A percentile compares a stretch with the other conserved stretches of the same genome.
Conservation (phyloP, 2,888 invertebrate species). For the Lepidocyrtinus sp. region DNA sequence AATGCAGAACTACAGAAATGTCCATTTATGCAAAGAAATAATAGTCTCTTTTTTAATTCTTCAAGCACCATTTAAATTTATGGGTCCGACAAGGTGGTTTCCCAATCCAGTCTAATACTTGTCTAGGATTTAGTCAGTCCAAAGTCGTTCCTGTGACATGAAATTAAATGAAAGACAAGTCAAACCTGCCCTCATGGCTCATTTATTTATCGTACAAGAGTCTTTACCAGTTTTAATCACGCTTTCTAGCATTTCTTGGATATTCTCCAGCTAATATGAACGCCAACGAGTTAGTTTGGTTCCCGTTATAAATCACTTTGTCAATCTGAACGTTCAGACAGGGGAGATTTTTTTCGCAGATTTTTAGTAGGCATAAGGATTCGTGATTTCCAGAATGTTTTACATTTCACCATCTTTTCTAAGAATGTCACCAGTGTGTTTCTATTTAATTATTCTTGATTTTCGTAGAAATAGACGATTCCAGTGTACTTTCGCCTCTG, state of each 20-base stretch:
- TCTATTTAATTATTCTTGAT: too few relatives aligned
- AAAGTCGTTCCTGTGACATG: not conserved
- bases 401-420: too few relatives aligned
- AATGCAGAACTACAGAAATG: not conserved
- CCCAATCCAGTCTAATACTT: not conserved
- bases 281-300: too few relatives aligned
- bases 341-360: too few relatives aligned
- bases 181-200: not conserved
- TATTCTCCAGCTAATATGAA: slow-evolving; percentile 12
- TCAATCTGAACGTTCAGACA: not conserved
- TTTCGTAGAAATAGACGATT: too few relatives aligned
- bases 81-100: not conserved
- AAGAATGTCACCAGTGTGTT: too few relatives aligned
- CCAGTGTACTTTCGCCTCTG: too few relatives aligned
- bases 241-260: too few relatives aligned
- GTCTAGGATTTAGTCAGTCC: not conserved
- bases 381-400: too few relatives aligned
- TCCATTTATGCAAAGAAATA: not conserved
- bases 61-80: not conserved
- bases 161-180: not conserved
- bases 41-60: too few relatives aligned
- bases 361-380: too few relatives aligned
- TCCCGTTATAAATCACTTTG: slow-evolving; percentile 45
- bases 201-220: not conserved
- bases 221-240: not conserved